Evolutionary conservation across 1,140 invertebrate species (phyloP).

Genomic region (Holotrichia oblita): DNA sequence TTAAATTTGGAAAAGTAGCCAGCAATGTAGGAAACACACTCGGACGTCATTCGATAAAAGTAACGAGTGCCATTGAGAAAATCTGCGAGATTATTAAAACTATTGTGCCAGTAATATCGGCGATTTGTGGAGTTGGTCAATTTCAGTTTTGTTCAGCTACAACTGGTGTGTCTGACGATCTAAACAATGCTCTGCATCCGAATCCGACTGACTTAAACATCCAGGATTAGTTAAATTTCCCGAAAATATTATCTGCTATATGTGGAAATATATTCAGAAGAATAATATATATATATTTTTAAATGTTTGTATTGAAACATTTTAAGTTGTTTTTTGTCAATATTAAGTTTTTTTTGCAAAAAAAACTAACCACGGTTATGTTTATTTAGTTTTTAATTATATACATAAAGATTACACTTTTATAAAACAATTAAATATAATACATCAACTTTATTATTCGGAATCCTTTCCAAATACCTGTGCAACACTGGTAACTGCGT

Average conservation of each 20-base stretch:
- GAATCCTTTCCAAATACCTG: background rate
- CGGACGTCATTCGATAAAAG: slow-evolving; percentile 54
- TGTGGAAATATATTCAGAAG: too few species aligned
- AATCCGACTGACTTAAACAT: slow-evolving; percentile 15
- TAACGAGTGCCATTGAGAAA: slow-evolving; percentile 57
- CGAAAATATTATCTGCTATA: too few species aligned
- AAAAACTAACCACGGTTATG: too few species aligned
- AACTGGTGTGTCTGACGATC: slow-evolving; percentile 45
- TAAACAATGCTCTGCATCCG: background rate
- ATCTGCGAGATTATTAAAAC: slow-evolving; percentile 60
- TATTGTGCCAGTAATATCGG: slow-evolving; percentile 57
- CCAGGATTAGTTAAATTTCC: background rate
- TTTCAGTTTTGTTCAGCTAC: slow-evolving; percentile 59
- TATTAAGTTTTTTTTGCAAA: too few species aligned
- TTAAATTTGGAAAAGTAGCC: slow-evolving; percentile 56
- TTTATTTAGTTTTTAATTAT: background rate
- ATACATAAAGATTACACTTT: background rate
- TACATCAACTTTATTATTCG: background rate
- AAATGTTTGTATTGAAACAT: too few species aligned
- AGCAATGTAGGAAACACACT: slow-evolving; percentile 56
- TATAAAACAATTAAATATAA: background rate
- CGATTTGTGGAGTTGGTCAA: slow-evolving; percentile 59
- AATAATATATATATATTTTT: too few species aligned
- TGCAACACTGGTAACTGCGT: slow-evolving; percentile 15
- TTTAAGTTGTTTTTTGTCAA: too few species aligned